Evolutionary conservation across 2,888 invertebrate species (phyloP).

Genomic region (Dexiosoma caninum): DNA sequence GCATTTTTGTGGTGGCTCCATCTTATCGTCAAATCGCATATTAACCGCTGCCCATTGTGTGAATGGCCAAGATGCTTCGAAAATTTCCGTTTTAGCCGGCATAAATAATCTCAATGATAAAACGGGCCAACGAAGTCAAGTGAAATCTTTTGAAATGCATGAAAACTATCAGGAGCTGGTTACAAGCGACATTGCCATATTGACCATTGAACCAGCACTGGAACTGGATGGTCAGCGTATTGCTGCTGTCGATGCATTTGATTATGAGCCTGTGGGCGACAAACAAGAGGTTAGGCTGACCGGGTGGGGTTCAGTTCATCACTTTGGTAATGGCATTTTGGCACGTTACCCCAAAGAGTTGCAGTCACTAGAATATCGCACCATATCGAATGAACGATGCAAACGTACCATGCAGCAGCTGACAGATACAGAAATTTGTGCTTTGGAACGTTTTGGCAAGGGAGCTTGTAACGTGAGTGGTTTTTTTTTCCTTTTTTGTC

Average conservation of each 20-base stretch:
- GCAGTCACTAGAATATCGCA: constrained; percentile 72
- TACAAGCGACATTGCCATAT: constrained; percentile 75
- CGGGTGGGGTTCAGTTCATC: constrained; percentile 76
- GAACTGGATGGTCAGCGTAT: constrained; percentile 72
- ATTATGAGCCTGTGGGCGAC: constrained; percentile 69
- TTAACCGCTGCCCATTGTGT: constrained; percentile 77
- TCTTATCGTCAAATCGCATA: constrained; percentile 73
- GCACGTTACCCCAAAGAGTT: constrained; percentile 72
- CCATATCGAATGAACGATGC: constrained; percentile 73
- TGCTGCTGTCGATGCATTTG: constrained; percentile 76
- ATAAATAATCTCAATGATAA: constrained; percentile 70
- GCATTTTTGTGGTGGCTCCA: constrained; percentile 76
- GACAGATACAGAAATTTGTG: constrained; percentile 76
- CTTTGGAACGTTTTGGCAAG: constrained; percentile 73
- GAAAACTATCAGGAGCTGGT: constrained; percentile 73
- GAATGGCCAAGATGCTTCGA: constrained; percentile 71
- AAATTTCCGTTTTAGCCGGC: constrained; percentile 71
- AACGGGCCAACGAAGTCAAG: constrained; percentile 69
- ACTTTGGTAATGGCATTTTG: constrained; percentile 73
- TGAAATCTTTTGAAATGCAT: constrained; percentile 72
- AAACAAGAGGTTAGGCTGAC: constrained; percentile 71
- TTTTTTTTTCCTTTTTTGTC: neutral
- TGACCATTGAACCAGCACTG: constrained; percentile 73
- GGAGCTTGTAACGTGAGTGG: constrained; percentile 77
- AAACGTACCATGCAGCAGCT: constrained; percentile 71